Evolutionary conservation across 2,797 vertebrate genomes (phyloP).

Genomic region (Capromys pilorides): DNA sequence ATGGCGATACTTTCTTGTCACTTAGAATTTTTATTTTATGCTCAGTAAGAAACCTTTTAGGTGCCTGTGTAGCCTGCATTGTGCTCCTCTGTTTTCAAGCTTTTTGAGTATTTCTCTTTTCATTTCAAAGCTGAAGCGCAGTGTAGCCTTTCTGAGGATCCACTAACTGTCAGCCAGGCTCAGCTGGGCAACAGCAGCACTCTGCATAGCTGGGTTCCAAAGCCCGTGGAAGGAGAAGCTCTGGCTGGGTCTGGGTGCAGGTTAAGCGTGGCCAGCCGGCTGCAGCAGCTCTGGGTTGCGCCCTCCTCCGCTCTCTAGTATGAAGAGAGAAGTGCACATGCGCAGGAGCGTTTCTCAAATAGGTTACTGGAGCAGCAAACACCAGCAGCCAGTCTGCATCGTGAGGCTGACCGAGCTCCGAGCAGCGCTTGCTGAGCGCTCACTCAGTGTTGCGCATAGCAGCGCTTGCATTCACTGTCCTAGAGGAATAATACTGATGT

Average conservation of each 20-base stretch:
- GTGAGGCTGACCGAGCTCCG: not conserved
- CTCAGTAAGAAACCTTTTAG: constrained; percentile 23
- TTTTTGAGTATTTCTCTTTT: constrained; percentile 51
- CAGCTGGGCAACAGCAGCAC: not conserved
- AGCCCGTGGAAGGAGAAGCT: not conserved
- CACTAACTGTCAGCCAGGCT: constrained; percentile 50
- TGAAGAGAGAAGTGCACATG: constrained; percentile 27
- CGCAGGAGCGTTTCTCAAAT: not conserved
- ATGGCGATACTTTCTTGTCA: not conserved
- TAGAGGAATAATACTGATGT: not conserved
- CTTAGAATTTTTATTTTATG: constrained; percentile 65
- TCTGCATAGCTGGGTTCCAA: not conserved
- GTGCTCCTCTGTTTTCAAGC: not conserved
- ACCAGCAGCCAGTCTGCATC: not conserved
- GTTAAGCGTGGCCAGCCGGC: not conserved
- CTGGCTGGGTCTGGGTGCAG: not conserved
- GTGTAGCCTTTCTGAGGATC: constrained; percentile 24
- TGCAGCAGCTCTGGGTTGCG: not conserved
- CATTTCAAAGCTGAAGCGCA: constrained; percentile 59
- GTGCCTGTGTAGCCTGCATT: not conserved
- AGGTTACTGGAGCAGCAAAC: not conserved
- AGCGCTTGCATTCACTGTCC: too few relatives aligned
- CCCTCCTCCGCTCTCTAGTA: constrained; percentile 15
- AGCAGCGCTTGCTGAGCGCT: not conserved
- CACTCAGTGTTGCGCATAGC: accelerated